These are phyloP conservation scores for Agonum fuliginosum DNA, from an alignment of 2,888 invertebrate genomes.

Conservation along the genomic window DNA sequence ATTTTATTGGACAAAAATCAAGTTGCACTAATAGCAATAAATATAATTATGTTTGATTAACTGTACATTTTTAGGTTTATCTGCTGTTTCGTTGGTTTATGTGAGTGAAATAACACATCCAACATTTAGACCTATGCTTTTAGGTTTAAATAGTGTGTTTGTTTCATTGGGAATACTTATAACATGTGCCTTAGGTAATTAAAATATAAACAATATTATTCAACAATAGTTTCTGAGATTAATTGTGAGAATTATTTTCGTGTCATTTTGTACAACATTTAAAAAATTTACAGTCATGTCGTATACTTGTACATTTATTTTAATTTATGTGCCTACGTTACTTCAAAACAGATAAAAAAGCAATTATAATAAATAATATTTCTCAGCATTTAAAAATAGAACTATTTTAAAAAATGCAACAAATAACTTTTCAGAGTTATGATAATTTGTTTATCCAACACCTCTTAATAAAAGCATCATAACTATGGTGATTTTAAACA, in stretches of 20 bases:
- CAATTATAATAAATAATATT: too few relatives aligned
- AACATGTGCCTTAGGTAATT: slow-evolving; percentile 73
- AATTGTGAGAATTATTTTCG: too few relatives aligned
- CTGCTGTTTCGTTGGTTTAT: slow-evolving; percentile 75
- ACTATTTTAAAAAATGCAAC: too few relatives aligned
- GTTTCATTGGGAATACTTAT: slow-evolving; percentile 77
- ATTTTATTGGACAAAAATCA: too few relatives aligned
- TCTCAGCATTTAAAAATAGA: too few relatives aligned
- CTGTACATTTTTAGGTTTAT: slow-evolving; percentile 70
- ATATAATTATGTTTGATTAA: slow-evolving; percentile 48
- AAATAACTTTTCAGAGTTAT: too few relatives aligned
- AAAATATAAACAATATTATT: too few relatives aligned
- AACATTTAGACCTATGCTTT: slow-evolving; percentile 74
- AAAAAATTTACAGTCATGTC: background rate
- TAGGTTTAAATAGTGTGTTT: slow-evolving; percentile 76
- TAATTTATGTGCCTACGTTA: too few relatives aligned
- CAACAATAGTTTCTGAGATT: background rate
- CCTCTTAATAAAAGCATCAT: too few relatives aligned
- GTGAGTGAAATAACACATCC: slow-evolving; percentile 77
- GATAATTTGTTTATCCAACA: too few relatives aligned
- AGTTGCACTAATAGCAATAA: background rate
- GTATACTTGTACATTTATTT: background rate
- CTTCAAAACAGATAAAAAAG: too few relatives aligned
- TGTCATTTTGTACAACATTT: background rate
- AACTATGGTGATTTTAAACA: too few relatives aligned